A percentile compares a stretch with the other conserved stretches of the same genome.
These are phyloP conservation scores for Tokudaia muenninki DNA, from an alignment of 2,797 vertebrate genomes.

Conservation along the genomic window DNA sequence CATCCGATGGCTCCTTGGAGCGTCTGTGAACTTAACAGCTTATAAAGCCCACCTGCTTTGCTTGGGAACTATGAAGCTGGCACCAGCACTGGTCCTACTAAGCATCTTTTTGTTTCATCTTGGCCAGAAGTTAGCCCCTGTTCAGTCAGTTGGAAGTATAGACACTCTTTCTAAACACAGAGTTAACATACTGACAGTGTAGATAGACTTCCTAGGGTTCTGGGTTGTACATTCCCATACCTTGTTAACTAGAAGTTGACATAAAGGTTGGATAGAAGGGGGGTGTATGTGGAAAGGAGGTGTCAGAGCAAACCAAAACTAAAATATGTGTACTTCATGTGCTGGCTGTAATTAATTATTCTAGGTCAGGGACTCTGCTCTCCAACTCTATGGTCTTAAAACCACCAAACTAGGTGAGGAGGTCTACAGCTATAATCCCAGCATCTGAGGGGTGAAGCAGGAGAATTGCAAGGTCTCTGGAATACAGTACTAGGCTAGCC, in stretches of 20 bases:
- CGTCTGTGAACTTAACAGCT: conserved; percentile 10
- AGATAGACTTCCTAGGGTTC: neutral
- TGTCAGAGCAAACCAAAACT: neutral
- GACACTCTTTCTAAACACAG: neutral
- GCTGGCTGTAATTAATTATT: neutral
- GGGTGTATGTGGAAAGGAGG: neutral
- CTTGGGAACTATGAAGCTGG: neutral
- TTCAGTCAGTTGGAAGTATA: neutral
- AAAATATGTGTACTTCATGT: neutral
- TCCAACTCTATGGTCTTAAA: neutral
- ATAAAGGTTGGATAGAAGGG: neutral
- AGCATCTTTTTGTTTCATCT: neutral
- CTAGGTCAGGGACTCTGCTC: neutral
- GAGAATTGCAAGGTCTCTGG: neutral
- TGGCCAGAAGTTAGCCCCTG: neutral
- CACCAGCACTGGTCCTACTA: neutral
- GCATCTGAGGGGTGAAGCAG: neutral
- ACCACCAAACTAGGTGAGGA: neutral
- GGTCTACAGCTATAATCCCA: neutral
- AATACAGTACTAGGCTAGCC: neutral
- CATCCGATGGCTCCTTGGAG: conserved; percentile 5
- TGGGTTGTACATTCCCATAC: neutral
- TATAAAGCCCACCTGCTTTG: neutral
- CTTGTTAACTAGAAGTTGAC: neutral
- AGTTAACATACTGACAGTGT: neutral